Percentiles rank a stretch among this genome's conserved stretches.
phyloP scores from a whole-genome alignment of 2,113 vertebrate species.

The Hippoglossus stenolepis region DNA sequence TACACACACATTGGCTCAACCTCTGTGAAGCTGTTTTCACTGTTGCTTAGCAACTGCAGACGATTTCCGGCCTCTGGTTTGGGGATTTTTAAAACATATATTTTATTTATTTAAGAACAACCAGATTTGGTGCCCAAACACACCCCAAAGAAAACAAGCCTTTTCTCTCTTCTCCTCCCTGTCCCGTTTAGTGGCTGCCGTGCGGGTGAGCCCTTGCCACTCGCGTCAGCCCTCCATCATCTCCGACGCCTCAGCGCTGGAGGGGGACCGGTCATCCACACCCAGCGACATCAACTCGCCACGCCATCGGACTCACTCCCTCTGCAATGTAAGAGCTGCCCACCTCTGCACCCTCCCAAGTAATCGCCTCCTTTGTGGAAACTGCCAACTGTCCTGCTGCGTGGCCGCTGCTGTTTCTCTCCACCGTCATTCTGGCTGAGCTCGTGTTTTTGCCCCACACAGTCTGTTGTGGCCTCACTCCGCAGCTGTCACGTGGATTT shows the following conservation, averaged over 20 bases:
- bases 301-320: constrained; percentile 96
- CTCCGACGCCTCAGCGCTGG: constrained; percentile 92
- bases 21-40: constrained; percentile 65
- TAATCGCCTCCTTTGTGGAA: constrained; percentile 47
- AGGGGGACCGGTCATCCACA: constrained; percentile 96
- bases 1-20: constrained; percentile 31
- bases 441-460: constrained; percentile 34
- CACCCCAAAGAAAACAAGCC: constrained; percentile 50
- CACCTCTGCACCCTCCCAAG: constrained; percentile 44
- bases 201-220: constrained; percentile 96
- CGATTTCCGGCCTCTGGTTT: constrained; percentile 52
- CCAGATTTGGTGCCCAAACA: constrained; percentile 15
- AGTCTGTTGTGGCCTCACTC: constrained; percentile 42
- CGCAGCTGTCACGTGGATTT: constrained; percentile 39
- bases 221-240: constrained; percentile 95
- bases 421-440: constrained; percentile 54
- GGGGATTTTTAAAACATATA: background rate
- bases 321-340: constrained; percentile 96
- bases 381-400: constrained; percentile 21
- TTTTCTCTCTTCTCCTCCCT: constrained; percentile 45
- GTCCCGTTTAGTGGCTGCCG: constrained; percentile 83
- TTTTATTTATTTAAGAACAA: constrained; percentile 27
- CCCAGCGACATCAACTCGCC: constrained; percentile 99
- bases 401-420: constrained; percentile 37
- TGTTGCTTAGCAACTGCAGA: constrained; percentile 76